Base-by-base conservation (phyloP, 2,888 invertebrate species). In the Clistopyga incitator region DNA sequence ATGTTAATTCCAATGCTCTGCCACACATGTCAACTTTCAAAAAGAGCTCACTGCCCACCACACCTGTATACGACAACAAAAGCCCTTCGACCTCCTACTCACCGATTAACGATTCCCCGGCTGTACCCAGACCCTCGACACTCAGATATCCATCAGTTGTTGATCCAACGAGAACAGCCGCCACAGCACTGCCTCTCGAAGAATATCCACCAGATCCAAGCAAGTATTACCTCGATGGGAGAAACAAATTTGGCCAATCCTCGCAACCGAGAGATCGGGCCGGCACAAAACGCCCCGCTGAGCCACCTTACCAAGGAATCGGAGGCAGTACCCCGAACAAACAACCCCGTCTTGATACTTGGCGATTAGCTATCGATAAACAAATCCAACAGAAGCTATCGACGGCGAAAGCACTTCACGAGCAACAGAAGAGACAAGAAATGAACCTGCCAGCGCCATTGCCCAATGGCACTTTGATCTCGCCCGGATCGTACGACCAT, bases 341-440 rank as follows among this genome's bases (percentile, higher is more conserved):
- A 89, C 92, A 94, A 45, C 92, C 94, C 0, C 94, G 94, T 86
- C 90, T 94, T 3, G 95, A 95, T 85, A 91, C 93, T 4, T 95
- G 95, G 95, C 91, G 94, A 81, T 92, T 94, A 82, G 93, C 93
- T 1, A 94, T 95, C 81, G 95, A 95, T 87, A 93, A 94, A 84
- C 94, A 95, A 88, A 95, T 95, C 56, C 95, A 95, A 85, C 94
- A 95, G 87, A 93, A 94, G 80, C 89, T 95, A 18, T 93, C 93
- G 18, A 87, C 89, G 6, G 87, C 90, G 1, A 88, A 86, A 34
- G 86, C 86, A 15, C 56, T 90, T 4, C 88, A 87, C 83, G 90
- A 92, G 34, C 84, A 90, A 82, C 91, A 92, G 45, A 91, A 91
- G 67, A 85, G 88, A 25, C 91, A 90, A 52, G 91, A 91, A 45